Conservation (phyloP, 2,113 vertebrate genomes). For the Tetraodon nigroviridis region DNA sequence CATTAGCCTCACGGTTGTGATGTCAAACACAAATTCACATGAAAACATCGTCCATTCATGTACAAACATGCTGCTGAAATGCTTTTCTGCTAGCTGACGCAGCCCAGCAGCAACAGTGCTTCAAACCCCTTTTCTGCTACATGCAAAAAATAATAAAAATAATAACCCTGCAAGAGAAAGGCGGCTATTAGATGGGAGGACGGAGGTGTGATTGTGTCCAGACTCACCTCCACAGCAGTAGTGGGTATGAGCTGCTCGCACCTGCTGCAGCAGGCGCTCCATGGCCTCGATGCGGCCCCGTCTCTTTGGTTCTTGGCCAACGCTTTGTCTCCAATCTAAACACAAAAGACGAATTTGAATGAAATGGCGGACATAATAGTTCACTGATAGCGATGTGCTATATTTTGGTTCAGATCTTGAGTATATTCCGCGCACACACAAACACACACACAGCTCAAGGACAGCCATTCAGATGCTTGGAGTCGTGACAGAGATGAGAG, state of each 20-base stretch:
- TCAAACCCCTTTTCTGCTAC: too few relatives aligned
- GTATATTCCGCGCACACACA: neutral
- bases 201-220: neutral
- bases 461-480: neutral
- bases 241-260: conserved; percentile 86
- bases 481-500: conserved; percentile 55
- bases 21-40: neutral
- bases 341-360: neutral
- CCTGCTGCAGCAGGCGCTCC: conserved; percentile 91
- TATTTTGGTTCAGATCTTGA: neutral
- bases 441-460: conserved; percentile 30
- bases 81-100: neutral
- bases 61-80: neutral
- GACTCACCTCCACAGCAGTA: conserved; percentile 86
- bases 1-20: too few relatives aligned
- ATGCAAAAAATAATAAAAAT: too few relatives aligned
- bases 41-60: neutral
- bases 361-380: too few relatives aligned
- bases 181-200: neutral
- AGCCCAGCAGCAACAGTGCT: too few relatives aligned
- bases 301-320: conserved; percentile 81
- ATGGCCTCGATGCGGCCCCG: conserved; percentile 86
- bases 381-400: too few relatives aligned
- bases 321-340: conserved; percentile 90
- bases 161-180: neutral